These are phyloP conservation scores for Adelognathus sp. DNA, from an alignment of 2,888 invertebrate genomes.

Conservation along the genomic window DNA sequence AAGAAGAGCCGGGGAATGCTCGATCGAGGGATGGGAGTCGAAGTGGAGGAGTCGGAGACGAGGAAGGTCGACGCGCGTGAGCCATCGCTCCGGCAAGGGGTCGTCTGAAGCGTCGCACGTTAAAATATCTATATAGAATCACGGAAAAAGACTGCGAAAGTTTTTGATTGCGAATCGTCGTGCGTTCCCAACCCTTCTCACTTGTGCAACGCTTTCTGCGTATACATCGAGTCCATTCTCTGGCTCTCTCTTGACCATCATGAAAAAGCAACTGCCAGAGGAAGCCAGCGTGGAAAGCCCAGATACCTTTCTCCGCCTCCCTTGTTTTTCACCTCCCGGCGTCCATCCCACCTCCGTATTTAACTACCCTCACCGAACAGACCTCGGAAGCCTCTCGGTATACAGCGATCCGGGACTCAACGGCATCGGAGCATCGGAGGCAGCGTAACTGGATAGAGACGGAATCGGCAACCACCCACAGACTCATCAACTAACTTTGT, in stretches of 20 bases:
- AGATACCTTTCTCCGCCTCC: slow-evolving; percentile 4
- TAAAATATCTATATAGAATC: slow-evolving; percentile 72
- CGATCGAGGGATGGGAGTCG: slow-evolving; percentile 9
- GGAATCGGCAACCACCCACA: slow-evolving; percentile 71
- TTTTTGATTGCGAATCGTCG: slow-evolving; percentile 58
- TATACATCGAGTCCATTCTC: slow-evolving; percentile 19
- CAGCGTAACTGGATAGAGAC: slow-evolving; percentile 55
- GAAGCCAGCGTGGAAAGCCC: slow-evolving; percentile 24
- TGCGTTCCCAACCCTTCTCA: slow-evolving; percentile 48
- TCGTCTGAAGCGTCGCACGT: slow-evolving; percentile 63
- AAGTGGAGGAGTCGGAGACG: slow-evolving; percentile 50
- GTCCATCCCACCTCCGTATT: slow-evolving; percentile 39
- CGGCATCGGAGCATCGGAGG: slow-evolving; percentile 53
- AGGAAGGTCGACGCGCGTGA: slow-evolving; percentile 48
- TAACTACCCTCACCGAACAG: slow-evolving; percentile 21
- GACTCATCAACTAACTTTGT: slow-evolving; percentile 81
- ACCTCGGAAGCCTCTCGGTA: slow-evolving; percentile 37
- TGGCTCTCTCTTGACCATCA: slow-evolving; percentile 29
- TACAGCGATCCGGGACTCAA: slow-evolving; percentile 32
- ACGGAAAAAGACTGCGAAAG: slow-evolving; percentile 61
- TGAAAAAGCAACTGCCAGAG: slow-evolving; percentile 30
- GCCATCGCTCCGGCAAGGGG: slow-evolving; percentile 50
- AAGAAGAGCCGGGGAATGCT: slow-evolving; percentile 67
- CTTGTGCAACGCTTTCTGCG: slow-evolving; percentile 57
- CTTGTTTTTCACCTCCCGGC: slow-evolving; percentile 46